Conservation (phyloP, 92 coral and sea anemone genomes). For the Palythoa heliodiscus region DNA sequence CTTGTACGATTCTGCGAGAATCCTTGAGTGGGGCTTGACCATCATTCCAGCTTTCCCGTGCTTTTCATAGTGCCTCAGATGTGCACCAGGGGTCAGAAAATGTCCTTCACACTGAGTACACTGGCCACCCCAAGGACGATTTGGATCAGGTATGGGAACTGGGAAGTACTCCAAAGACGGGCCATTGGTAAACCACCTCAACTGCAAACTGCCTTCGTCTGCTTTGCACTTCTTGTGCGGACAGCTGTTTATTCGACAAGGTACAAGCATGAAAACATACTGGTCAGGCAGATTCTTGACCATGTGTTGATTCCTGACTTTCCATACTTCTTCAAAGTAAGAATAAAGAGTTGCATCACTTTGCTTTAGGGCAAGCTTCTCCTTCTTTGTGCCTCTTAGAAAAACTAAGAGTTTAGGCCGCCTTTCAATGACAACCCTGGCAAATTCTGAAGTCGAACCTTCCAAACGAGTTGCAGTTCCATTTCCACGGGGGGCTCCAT, state of each 20-base stretch:
- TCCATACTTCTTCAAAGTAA: conserved; percentile 46
- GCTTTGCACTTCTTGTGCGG: conserved; percentile 24
- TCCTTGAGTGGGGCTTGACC: conserved; percentile 37
- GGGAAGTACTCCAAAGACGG: conserved; percentile 44
- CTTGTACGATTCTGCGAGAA: conserved; percentile 29
- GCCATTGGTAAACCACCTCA: conserved; percentile 50
- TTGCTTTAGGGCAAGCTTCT: conserved; percentile 21
- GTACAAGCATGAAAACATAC: conserved; percentile 52
- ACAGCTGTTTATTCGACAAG: conserved; percentile 22
- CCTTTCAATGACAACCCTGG: not conserved
- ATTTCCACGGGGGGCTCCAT: no score
- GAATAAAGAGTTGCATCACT: conserved; percentile 30
- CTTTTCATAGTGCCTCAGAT: conserved; percentile 33
- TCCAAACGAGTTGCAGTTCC: conserved; percentile 1
- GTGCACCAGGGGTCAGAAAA: conserved; percentile 34
- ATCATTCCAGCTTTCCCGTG: conserved; percentile 43
- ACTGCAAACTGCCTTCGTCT: conserved; percentile 9
- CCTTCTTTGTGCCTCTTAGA: conserved; percentile 38
- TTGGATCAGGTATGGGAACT: conserved; percentile 42
- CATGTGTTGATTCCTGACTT: conserved; percentile 36
- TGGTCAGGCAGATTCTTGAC: conserved; percentile 35
- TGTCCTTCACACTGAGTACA: conserved; percentile 45
- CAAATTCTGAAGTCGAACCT: no score
- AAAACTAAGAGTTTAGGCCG: conserved; percentile 38
- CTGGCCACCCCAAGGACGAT: conserved; percentile 50